Conservation (phyloP, 1,140 invertebrate genomes). For the Eriocheir sinensis region DNA sequence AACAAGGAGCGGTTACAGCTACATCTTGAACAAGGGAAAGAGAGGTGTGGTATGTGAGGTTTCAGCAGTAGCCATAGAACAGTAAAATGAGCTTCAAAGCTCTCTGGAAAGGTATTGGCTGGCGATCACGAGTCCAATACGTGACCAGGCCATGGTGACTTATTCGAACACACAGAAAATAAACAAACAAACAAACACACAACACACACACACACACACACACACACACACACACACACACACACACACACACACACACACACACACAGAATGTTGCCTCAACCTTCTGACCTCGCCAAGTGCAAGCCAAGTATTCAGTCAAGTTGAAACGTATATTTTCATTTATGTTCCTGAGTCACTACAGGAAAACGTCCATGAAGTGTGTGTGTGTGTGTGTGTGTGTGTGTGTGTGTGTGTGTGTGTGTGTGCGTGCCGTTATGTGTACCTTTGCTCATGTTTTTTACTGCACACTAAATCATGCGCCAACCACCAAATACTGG, state of each 20-base stretch:
- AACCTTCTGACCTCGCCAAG: not conserved
- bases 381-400: not conserved
- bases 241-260: not conserved
- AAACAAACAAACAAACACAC: no score
- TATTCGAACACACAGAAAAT: no score
- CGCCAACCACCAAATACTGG: not conserved
- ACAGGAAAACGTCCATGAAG: not conserved
- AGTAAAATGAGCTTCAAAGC: no score
- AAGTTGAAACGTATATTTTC: slow-evolving; percentile 26
- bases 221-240: no score
- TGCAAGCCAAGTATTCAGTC: not conserved
- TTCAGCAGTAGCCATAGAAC: no score
- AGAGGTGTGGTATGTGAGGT: no score
- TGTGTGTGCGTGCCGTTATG: not conserved
- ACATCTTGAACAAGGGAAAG: no score
- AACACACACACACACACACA: no score
- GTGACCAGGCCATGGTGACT: no score
- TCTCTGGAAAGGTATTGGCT: no score
- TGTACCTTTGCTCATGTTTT: slow-evolving; percentile 25
- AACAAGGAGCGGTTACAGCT: no score
- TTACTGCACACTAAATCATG: slow-evolving; percentile 16
- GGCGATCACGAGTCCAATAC: no score
- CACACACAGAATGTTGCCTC: not conserved
- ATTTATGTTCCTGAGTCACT: not conserved
- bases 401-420: not conserved